Base-by-base conservation (phyloP, 2,888 invertebrate species). In the Cosmia pyralina region DNA sequence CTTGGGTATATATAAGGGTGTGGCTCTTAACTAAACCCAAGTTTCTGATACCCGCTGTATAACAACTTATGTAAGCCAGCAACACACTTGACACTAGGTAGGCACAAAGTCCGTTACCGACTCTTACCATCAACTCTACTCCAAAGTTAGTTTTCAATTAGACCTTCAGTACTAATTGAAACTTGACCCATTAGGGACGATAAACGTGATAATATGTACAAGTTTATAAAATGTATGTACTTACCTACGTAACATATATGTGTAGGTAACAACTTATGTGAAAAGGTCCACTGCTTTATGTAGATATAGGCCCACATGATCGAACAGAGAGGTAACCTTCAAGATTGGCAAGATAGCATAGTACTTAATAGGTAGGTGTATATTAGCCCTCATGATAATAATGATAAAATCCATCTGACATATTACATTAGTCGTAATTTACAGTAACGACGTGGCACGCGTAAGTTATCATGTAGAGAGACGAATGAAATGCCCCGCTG, bases 81-180 rank as follows among this genome's bases (percentile, higher is more conserved):
- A 22, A 53, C 55, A 71, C 72, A 58, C 41, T 34, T 73, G 52
- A 38, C 41, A 62, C 38, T 65, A 28, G 7, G 62, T 62, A 63
- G 10, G 53, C 15, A 62, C 69, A 53, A 77, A 69, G 44, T 63
- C 28, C 41, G 44, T 38, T 48, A 59, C 46, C n/a, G 62, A 70
- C 62, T 77, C 60, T 77, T 62, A 46, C 62, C 65, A 62, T 57
- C 63, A 75, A 75, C 34, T 81, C 82, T 46, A 78, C 77, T 62
- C 15, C 62, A 70, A 78, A 79, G 65, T 79, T 77, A 44, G 78
- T 70, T 77, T 68, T 82, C 78, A 82, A 79, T 82, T 82, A 82
- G 63, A 66, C 66, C 71, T 70, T 64, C 22, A 70, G 53, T 44
- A 22, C 22, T 77, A 82, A 82, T 77, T 82, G 62, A 82, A 70